phyloP scores from a whole-genome alignment of 2,797 vertebrate species.

The Vespertilio murinus region DNA sequence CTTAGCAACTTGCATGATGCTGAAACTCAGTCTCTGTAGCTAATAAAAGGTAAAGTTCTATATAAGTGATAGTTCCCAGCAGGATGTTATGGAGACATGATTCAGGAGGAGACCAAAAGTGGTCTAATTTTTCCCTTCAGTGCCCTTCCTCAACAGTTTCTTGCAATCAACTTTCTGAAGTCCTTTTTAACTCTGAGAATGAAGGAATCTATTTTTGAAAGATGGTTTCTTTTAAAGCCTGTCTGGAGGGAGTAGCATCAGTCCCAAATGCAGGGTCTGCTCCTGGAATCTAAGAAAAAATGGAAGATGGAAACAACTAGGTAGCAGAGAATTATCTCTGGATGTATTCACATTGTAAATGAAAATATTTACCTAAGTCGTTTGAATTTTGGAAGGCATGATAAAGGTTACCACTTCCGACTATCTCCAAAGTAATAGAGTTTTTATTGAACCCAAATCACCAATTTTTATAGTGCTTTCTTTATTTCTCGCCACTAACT shows the following conservation, averaged over 20 bases:
- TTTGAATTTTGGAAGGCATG: not conserved
- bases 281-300: not conserved
- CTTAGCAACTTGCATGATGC: not conserved
- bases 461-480: not conserved
- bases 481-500: not conserved
- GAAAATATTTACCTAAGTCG: not conserved
- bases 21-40: not conserved
- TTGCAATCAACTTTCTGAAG: not conserved
- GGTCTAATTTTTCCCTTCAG: not conserved
- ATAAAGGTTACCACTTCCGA: not conserved
- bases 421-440: not conserved
- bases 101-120: not conserved
- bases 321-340: not conserved
- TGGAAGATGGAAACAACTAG: not conserved
- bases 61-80: not conserved
- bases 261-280: not conserved
- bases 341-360: slow-evolving; percentile 11
- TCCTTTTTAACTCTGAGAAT: not conserved
- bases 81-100: not conserved
- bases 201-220: not conserved
- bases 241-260: not conserved
- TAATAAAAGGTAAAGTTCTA: not conserved
- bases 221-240: not conserved
- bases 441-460: not conserved
- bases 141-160: not conserved